Conservation (phyloP, 2,113 vertebrate genomes). For the Platycercus adscitus region DNA sequence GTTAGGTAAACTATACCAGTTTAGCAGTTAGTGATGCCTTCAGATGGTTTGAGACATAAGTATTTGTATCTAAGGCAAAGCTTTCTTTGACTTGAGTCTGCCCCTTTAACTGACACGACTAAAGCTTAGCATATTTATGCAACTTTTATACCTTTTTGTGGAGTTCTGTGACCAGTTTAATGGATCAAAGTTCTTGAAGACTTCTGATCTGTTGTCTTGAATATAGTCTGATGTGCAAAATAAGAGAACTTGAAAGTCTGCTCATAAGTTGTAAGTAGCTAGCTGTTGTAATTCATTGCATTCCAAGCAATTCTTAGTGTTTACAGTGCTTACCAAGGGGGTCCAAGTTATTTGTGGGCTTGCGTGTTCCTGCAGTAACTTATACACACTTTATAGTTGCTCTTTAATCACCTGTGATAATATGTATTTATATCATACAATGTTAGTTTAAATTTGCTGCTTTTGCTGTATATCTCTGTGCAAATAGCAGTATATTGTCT, state of each 20-base stretch:
- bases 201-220: neutral
- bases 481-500: neutral
- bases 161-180: neutral
- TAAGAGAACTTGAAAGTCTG: neutral
- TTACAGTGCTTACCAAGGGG: neutral
- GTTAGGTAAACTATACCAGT: neutral
- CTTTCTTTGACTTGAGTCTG: neutral
- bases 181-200: neutral
- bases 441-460: neutral
- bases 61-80: neutral
- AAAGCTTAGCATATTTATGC: neutral
- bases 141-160: neutral
- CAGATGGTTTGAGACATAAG: neutral
- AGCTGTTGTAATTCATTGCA: neutral
- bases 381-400: neutral
- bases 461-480: neutral
- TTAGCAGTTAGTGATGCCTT: neutral
- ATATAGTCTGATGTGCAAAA: neutral
- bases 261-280: neutral
- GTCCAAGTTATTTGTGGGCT: neutral
- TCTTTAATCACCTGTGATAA: neutral
- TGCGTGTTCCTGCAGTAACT: neutral
- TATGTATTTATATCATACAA: neutral
- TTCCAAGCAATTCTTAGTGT: neutral
- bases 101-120: neutral